phyloP scores from a whole-genome alignment of 2,888 invertebrate species.

The Parnassius orleans region DNA sequence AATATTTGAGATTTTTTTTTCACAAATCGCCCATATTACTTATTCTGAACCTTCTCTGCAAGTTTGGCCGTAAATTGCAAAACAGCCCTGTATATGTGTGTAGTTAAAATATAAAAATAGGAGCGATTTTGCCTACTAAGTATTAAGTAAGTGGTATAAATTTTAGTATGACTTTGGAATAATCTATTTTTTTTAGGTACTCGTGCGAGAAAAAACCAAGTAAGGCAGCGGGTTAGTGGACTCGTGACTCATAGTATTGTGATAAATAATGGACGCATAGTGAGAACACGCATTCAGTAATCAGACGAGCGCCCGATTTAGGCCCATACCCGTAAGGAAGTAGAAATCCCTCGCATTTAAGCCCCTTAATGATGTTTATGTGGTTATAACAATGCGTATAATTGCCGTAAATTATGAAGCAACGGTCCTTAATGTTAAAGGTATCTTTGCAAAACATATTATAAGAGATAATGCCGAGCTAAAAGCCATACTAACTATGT shows the following conservation, averaged over 20 bases:
- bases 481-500: not conserved
- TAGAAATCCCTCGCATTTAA: conserved; percentile 1
- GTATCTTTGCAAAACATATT: conserved; percentile 4
- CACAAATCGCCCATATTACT: too few relatives aligned
- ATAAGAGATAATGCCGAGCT: not conserved
- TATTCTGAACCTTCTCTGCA: too few relatives aligned
- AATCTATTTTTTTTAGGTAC: conserved; percentile 4
- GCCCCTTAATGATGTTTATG: conserved; percentile 28
- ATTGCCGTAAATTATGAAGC: conserved; percentile 12
- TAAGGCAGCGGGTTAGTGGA: conserved; percentile 38
- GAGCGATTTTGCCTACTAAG: too few relatives aligned
- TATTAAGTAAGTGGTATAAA: too few relatives aligned
- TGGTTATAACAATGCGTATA: conserved; percentile 5
- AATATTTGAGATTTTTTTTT: too few relatives aligned
- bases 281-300: conserved; percentile 52
- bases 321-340: conserved; percentile 35
- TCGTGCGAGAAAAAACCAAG: conserved; percentile 26
- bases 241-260: conserved; percentile 56
- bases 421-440: conserved; percentile 2
- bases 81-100: too few relatives aligned
- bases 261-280: conserved; percentile 62
- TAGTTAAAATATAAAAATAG: too few relatives aligned
- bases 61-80: too few relatives aligned
- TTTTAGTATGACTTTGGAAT: too few relatives aligned
- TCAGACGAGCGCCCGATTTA: conserved; percentile 32